A percentile compares a stretch with the other conserved stretches of the same genome.
Conservation (phyloP, 2,797 vertebrate genomes). For the Nothura maculosa region DNA sequence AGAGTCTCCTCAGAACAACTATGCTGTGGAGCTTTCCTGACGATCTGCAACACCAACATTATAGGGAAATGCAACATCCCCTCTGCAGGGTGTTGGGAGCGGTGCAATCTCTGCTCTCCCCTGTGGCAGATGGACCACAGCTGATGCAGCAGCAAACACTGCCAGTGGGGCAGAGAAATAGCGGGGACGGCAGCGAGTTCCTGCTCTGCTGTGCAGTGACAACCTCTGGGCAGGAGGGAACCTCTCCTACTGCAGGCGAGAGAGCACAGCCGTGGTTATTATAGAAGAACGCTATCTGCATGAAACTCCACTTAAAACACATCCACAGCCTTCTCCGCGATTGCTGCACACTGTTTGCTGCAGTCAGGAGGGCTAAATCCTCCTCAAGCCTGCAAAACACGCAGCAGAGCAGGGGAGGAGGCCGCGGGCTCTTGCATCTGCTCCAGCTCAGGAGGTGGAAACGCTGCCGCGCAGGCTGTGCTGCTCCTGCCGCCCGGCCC, state of each 20-base stretch:
- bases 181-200: fast-evolving
- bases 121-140: not conserved
- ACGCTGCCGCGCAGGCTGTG: not conserved
- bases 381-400: not conserved
- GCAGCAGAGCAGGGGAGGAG: not conserved
- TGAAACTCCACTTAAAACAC: not conserved
- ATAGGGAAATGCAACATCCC: not conserved
- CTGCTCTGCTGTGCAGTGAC: not conserved
- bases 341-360: not conserved
- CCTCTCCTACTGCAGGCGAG: not conserved
- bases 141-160: not conserved
- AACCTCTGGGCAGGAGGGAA: not conserved
- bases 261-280: not conserved
- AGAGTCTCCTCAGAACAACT: not conserved
- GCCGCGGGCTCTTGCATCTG: not conserved
- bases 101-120: not conserved
- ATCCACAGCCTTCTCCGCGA: not conserved
- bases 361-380: not conserved
- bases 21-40: not conserved
- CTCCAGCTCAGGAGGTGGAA: not conserved
- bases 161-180: fast-evolving
- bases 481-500: not conserved
- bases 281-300: not conserved
- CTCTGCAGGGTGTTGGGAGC: not conserved
- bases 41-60: not conserved